These are phyloP conservation scores for Paramormyrops hopkinsi DNA, from an alignment of 2,797 vertebrate genomes.

Conservation along the genomic window DNA sequence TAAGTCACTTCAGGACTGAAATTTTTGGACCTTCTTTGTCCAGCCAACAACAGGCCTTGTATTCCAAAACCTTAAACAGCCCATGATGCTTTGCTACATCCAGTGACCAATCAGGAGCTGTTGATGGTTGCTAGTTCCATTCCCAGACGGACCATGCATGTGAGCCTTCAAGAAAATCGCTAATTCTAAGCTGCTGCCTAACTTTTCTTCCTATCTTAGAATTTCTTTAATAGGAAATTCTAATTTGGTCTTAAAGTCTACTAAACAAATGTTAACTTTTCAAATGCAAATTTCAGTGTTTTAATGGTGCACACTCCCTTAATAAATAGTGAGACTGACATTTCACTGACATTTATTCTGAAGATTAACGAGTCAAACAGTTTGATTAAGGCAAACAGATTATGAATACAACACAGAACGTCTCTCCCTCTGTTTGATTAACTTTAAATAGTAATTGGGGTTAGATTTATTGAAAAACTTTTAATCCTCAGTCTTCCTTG, in stretches of 20 bases:
- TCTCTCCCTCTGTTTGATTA: neutral
- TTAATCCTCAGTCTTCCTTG: neutral
- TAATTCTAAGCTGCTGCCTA: neutral
- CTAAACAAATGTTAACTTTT: neutral
- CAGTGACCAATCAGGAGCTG: neutral
- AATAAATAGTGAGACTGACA: slow-evolving; percentile 3
- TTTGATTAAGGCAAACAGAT: neutral
- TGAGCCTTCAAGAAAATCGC: neutral
- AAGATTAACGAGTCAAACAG: neutral
- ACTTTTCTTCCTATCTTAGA: neutral
- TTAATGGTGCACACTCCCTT: neutral
- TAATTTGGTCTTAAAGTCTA: neutral
- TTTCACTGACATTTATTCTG: slow-evolving; percentile 1
- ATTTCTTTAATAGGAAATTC: neutral
- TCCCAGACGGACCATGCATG: neutral
- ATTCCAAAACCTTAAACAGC: neutral
- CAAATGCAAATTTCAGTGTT: neutral
- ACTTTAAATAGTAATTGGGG: neutral
- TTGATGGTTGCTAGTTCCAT: neutral
- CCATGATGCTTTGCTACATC: neutral
- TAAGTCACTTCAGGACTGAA: neutral
- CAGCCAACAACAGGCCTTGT: neutral
- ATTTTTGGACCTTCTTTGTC: neutral
- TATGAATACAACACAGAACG: neutral
- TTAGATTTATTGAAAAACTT: neutral